Percentiles rank a stretch among this genome's conserved stretches.
These are phyloP conservation scores for Menidia beryllina DNA, from an alignment of 2,113 vertebrate genomes.

Conservation along the genomic window DNA sequence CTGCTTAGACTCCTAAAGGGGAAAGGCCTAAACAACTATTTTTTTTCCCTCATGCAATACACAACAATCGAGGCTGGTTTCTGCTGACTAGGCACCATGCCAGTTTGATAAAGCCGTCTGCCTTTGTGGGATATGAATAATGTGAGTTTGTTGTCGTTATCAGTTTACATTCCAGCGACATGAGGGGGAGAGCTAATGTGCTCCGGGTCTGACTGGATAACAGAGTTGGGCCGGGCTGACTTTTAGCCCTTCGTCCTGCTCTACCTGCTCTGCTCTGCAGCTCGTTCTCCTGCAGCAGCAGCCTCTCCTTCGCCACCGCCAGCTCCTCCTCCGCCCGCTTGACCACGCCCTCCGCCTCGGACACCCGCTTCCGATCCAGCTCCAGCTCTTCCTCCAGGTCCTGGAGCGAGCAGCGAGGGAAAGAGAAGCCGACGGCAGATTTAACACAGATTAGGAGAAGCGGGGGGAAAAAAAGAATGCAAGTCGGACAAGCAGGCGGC, in stretches of 20 bases:
- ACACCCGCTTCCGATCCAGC: constrained; percentile 81
- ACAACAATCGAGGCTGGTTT: constrained; percentile 38
- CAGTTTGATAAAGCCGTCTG: constrained; percentile 61
- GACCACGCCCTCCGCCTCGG: constrained; percentile 81
- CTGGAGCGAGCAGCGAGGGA: constrained; percentile 62
- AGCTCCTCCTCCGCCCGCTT: constrained; percentile 87
- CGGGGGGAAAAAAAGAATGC: constrained; percentile 26
- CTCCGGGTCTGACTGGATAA: constrained; percentile 29
- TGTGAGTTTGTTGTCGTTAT: constrained; percentile 44
- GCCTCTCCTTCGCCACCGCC: constrained; percentile 85
- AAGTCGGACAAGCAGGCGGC: constrained; percentile 21
- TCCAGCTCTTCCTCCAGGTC: constrained; percentile 88
- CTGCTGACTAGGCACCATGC: constrained; percentile 54
- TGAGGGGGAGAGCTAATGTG: constrained; percentile 49
- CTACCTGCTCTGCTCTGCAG: constrained; percentile 86
- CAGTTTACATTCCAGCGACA: constrained; percentile 40
- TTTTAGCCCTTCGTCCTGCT: too few relatives aligned
- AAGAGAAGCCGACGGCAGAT: constrained; percentile 13
- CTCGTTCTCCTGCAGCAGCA: constrained; percentile 85
- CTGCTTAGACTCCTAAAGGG: background rate
- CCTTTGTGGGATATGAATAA: constrained; percentile 45
- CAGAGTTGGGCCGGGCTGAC: constrained; percentile 13
- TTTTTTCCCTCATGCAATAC: constrained; percentile 32
- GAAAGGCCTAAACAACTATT: constrained; percentile 32
- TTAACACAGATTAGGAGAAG: constrained; percentile 36